These are phyloP conservation scores for Dryococelus australis DNA, from an alignment of 2,888 invertebrate species.

Conservation along the genomic window DNA sequence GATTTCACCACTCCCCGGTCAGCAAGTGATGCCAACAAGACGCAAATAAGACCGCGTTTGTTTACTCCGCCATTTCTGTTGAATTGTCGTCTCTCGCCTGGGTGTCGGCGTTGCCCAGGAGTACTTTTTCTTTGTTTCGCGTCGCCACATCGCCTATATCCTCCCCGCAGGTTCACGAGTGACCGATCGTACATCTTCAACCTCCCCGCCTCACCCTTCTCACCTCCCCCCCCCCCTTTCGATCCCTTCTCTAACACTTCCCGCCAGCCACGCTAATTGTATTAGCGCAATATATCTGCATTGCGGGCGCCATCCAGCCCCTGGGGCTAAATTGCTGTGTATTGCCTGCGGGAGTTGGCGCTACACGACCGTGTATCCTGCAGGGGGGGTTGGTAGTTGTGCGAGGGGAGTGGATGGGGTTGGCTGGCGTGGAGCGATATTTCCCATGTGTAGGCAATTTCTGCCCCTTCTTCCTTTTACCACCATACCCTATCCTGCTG, in stretches of 20 bases:
- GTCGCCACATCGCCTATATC: neutral
- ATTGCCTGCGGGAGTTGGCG: neutral
- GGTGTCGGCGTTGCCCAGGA: too few relatives aligned
- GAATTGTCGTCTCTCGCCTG: too few relatives aligned
- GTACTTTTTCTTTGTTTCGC: too few relatives aligned
- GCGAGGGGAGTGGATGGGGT: neutral
- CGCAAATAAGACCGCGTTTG: too few relatives aligned
- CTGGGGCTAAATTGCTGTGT: slow-evolving; percentile 23
- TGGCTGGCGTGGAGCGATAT: slow-evolving; percentile 19
- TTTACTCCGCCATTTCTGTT: too few relatives aligned
- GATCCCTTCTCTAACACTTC: neutral
- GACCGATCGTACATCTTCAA: neutral
- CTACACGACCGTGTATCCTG: neutral
- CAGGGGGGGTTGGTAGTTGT: neutral
- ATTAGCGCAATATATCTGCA: slow-evolving; percentile 37
- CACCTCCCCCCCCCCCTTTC: too few relatives aligned
- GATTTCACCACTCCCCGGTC: too few relatives aligned
- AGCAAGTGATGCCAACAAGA: too few relatives aligned
- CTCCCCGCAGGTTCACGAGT: neutral
- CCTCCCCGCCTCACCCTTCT: neutral
- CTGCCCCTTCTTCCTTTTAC: neutral
- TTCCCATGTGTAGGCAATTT: slow-evolving; percentile 35
- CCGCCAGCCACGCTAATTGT: slow-evolving; percentile 32
- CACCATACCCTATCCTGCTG: slow-evolving; percentile 16
- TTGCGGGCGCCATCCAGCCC: neutral